Percentiles rank a stretch among this genome's conserved stretches.
Evolutionary conservation across 1,140 invertebrate species (phyloP).

Genomic region (Achroia grisella): DNA sequence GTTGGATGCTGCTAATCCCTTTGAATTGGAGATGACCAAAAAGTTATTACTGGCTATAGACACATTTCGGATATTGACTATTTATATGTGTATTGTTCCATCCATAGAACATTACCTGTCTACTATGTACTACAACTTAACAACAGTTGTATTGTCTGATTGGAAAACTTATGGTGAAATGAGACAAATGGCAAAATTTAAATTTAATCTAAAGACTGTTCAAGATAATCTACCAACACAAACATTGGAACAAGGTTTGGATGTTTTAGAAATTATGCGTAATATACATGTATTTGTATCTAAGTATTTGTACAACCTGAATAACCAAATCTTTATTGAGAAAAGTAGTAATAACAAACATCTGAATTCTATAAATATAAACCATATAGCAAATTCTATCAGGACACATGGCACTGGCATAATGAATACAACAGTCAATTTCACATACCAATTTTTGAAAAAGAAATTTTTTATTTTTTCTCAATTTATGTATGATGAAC

Average conservation of each 20-base stretch:
- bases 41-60: slow-evolving; percentile 73
- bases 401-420: slow-evolving; percentile 98
- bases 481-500: slow-evolving; percentile 98
- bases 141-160: slow-evolving; percentile 96
- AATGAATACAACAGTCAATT: slow-evolving; percentile 97
- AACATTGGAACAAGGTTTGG: slow-evolving; percentile 97
- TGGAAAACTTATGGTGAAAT: slow-evolving; percentile 98
- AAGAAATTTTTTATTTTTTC: slow-evolving; percentile 97
- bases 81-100: slow-evolving; percentile 63
- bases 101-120: slow-evolving; percentile 94
- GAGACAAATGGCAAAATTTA: slow-evolving; percentile 91
- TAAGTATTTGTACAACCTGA: slow-evolving; percentile 96
- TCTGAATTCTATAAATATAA: slow-evolving; percentile 96
- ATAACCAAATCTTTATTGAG: slow-evolving; percentile 98
- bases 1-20: slow-evolving; percentile 85
- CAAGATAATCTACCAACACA: slow-evolving; percentile 96
- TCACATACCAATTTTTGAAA: slow-evolving; percentile 96
- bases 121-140: slow-evolving; percentile 97
- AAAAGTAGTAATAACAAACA: slow-evolving; percentile 93
- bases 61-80: slow-evolving; percentile 60
- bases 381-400: slow-evolving; percentile 97
- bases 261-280: slow-evolving; percentile 97
- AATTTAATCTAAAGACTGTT: slow-evolving; percentile 87
- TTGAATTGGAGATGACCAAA: slow-evolving; percentile 74
- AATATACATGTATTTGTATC: slow-evolving; percentile 97